Percentiles rank a stretch among this genome's conserved stretches.
These are phyloP conservation scores for Acronicta leporina DNA, from an alignment of 2,888 invertebrate species.

Conservation along the genomic window DNA sequence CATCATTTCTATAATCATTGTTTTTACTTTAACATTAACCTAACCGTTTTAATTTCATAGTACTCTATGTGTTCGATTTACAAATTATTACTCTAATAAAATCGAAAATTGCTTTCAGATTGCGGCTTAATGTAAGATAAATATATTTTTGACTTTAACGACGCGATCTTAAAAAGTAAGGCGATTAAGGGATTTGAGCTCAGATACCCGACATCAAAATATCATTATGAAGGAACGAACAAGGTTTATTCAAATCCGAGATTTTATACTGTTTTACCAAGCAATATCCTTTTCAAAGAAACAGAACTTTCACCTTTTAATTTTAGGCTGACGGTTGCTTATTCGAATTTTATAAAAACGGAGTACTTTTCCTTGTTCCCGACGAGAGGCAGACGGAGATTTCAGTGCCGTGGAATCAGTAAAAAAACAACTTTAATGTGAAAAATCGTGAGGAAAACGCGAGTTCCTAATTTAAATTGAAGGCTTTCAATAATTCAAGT, in stretches of 20 bases:
- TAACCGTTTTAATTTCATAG: neutral
- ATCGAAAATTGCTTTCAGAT: constrained; percentile 30
- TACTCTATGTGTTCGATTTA: neutral
- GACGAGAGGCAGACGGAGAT: constrained; percentile 28
- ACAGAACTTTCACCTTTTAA: constrained; percentile 29
- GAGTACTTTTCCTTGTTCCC: constrained; percentile 57
- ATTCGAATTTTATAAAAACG: constrained; percentile 46
- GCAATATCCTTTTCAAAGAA: constrained; percentile 23
- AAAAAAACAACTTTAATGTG: constrained; percentile 8
- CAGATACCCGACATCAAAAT: constrained; percentile 56
- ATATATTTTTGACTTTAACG: constrained; percentile 51
- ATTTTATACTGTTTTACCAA: constrained; percentile 30
- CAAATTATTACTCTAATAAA: constrained; percentile 16
- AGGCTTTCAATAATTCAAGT: neutral
- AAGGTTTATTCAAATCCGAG: constrained; percentile 48
- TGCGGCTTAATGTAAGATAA: constrained; percentile 48
- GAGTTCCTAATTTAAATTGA: constrained; percentile 3
- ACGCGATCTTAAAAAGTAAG: constrained; percentile 52
- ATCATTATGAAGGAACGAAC: constrained; percentile 53
- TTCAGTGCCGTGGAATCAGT: constrained; percentile 11
- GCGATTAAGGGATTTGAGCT: constrained; percentile 54
- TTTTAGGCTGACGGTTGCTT: constrained; percentile 48
- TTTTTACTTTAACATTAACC: neutral
- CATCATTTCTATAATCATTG: neutral
- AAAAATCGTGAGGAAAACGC: constrained; percentile 1